Base-by-base conservation (phyloP, 1,140 invertebrate species). In the Drosophila ironensis region DNA sequence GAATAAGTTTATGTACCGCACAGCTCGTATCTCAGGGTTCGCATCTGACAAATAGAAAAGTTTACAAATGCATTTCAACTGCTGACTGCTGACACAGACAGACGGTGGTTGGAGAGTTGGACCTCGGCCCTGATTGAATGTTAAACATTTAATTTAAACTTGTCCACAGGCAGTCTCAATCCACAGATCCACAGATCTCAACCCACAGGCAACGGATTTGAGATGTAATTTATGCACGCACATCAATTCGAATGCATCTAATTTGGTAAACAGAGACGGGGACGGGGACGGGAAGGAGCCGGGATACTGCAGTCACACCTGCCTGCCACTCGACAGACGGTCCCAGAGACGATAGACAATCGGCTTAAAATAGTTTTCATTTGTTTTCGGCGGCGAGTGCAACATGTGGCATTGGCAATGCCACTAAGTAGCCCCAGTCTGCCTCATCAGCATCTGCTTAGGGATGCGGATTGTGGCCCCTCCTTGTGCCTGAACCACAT, bases 91-190 rank as follows among this genome's bases (percentile, higher is more conserved):
- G 56, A 28, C 44, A 69, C 47, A 46, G 67, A 45, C 33, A 41
- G 51, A 33, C 30, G 52, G 57, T 54, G 56, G 66, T 66, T 60
- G 30, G 30, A 11, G 53, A 25, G 63, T 27, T 57, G 52, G 51
- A 47, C 78, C 35, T 24, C 40, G 63, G 30, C 59, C 64, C 48
- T 84, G 78, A 84, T 84, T 84, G 78, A 84, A 84, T 84, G 78
- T 84, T 84, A 84, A 86, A 78, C 78, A 84, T 84, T 84, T 84
- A 78, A 84, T 82, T 82, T 84, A 84, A 84, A 78, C 78, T 82
- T 84, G 78, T 69, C 73, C 59, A 51, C 69, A 63, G 61, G 33
- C 42, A 46, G 14, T 27, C 30, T 20, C 20, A 40, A 25, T 24
- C 20, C 16, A 38, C 38, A 37, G 24, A 30, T n/a, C 33, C n/a